phyloP scores from a whole-genome alignment of 2,113 vertebrate genomes.

The Macquaria australasica region DNA sequence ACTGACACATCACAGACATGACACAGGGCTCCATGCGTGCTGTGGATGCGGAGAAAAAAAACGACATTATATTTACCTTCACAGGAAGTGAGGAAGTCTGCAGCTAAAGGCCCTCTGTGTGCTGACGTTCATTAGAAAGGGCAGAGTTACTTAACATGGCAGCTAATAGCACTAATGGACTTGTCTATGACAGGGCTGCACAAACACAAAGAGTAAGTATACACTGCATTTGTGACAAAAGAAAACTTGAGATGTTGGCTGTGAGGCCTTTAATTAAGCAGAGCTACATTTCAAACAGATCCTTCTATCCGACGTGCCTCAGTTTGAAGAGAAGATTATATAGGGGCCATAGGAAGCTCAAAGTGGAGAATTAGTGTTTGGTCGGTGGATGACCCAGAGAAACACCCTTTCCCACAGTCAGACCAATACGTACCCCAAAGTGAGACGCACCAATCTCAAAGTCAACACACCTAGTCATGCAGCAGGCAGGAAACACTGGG shows the following conservation, averaged over 20 bases:
- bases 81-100: constrained; percentile 55
- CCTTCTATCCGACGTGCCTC: constrained; percentile 6
- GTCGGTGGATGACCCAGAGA: constrained; percentile 33
- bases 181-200: constrained; percentile 60
- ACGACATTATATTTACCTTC: constrained; percentile 66
- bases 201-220: constrained; percentile 53
- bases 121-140: constrained; percentile 47
- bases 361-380: constrained; percentile 44
- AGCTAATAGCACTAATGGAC: constrained; percentile 62
- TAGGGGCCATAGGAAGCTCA: constrained; percentile 45
- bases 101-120: constrained; percentile 48
- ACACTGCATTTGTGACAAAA: constrained; percentile 44
- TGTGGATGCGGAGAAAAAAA: constrained; percentile 30
- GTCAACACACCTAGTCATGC: constrained; percentile 80
- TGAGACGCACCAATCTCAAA: constrained; percentile 66
- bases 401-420: constrained; percentile 73
- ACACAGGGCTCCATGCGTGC: constrained; percentile 48
- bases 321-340: constrained; percentile 55
- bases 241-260: constrained; percentile 30
- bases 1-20: constrained; percentile 55
- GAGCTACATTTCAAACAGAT: constrained; percentile 41
- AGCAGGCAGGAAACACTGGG: constrained; percentile 81
- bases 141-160: constrained; percentile 28
- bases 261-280: constrained; percentile 61
- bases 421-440: constrained; percentile 56